phyloP scores from a whole-genome alignment of 2,888 invertebrate species.

The Cosmopolites sordidus region DNA sequence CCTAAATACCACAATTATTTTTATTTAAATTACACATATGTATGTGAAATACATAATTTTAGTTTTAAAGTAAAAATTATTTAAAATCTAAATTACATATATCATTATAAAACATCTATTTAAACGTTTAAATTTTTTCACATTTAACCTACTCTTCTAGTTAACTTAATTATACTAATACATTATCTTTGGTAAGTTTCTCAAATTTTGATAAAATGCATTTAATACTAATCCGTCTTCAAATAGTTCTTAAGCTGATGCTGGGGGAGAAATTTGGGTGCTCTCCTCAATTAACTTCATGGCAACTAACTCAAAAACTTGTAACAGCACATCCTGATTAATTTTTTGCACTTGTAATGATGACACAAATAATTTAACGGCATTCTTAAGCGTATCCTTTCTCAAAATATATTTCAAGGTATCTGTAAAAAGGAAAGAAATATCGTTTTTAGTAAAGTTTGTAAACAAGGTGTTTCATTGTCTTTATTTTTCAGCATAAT shows the following conservation, averaged over 20 bases:
- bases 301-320: conserved; percentile 47
- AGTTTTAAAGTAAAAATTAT: no score
- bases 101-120: no score
- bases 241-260: conserved; percentile 29
- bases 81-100: no score
- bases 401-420: conserved; percentile 44
- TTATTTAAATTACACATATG: no score
- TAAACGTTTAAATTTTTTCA: no score
- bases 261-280: conserved; percentile 33
- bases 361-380: conserved; percentile 45
- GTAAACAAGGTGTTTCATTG: no score
- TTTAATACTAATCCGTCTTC: not conserved
- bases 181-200: no score
- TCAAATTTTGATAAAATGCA: not conserved
- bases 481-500: no score
- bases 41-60: no score
- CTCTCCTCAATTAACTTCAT: conserved; percentile 39
- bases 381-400: conserved; percentile 40
- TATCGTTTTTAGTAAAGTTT: not conserved
- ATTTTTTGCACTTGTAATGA: conserved; percentile 49
- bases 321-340: conserved; percentile 50
- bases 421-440: conserved; percentile 34
- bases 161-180: no score
- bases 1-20: no score
- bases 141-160: no score